Conservation (phyloP, 2,797 vertebrate species). For the Morelia viridis region DNA sequence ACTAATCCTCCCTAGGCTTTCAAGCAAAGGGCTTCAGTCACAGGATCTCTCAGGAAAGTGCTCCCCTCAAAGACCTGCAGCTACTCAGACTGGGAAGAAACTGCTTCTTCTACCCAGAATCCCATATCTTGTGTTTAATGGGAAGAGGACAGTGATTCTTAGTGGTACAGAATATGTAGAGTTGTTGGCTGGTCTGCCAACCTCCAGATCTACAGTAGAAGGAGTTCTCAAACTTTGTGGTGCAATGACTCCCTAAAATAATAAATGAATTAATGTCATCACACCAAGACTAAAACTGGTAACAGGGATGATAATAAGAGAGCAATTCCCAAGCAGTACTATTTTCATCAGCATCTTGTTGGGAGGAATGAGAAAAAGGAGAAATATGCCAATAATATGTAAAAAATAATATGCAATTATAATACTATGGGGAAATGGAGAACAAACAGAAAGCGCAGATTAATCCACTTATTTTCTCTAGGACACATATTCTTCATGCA, state of each 20-base stretch:
- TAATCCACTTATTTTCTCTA: background rate
- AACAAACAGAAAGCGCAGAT: background rate
- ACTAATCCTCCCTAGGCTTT: background rate
- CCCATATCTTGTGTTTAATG: background rate
- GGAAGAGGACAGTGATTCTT: background rate
- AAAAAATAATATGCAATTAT: background rate
- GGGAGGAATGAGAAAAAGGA: background rate
- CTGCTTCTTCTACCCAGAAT: background rate
- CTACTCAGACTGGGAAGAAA: background rate
- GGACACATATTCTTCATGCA: background rate
- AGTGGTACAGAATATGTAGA: background rate
- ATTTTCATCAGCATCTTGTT: background rate
- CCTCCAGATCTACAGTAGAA: background rate
- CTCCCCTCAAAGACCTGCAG: background rate
- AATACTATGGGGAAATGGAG: background rate
- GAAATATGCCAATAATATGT: background rate
- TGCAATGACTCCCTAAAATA: background rate
- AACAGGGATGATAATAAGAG: background rate
- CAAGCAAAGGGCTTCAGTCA: background rate
- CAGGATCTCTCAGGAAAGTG: background rate
- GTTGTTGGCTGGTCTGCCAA: background rate
- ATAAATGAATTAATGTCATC: background rate
- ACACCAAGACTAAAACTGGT: background rate
- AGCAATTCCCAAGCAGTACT: background rate
- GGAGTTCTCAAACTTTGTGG: background rate